phyloP scores from a whole-genome alignment of 1,140 invertebrate species.

The Amyelois transitella region DNA sequence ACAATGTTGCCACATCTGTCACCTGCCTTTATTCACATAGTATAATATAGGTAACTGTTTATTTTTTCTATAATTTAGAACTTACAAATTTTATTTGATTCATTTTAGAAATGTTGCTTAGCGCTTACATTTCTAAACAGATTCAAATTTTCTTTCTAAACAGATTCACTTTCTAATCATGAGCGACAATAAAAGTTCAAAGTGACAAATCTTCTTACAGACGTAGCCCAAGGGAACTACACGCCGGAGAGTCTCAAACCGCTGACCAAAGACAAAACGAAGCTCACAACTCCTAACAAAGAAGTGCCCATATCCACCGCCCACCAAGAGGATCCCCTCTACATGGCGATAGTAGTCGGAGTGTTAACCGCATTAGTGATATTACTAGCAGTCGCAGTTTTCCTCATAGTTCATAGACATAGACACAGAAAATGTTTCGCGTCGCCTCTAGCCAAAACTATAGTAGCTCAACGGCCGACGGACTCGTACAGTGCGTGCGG shows the following conservation, averaged over 20 bases:
- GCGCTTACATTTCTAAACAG: no score
- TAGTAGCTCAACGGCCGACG: slow-evolving; percentile 45
- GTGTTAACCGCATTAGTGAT: slow-evolving; percentile 86
- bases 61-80: no score
- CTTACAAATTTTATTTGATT: no score
- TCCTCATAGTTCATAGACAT: slow-evolving; percentile 85
- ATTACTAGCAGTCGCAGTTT: slow-evolving; percentile 82
- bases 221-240: slow-evolving; percentile 84
- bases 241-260: slow-evolving; percentile 75
- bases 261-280: slow-evolving; percentile 70
- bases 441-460: slow-evolving; percentile 81
- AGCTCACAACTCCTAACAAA: slow-evolving; percentile 62
- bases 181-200: background rate
- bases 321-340: slow-evolving; percentile 82
- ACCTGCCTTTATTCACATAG: no score
- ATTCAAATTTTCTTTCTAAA: no score
- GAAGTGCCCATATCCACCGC: slow-evolving; percentile 80
- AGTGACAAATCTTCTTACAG: slow-evolving; percentile 43
- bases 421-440: slow-evolving; percentile 86
- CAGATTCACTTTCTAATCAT: no score
- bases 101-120: no score
- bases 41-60: no score
- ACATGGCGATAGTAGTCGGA: slow-evolving; percentile 88
- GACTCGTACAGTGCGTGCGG: slow-evolving; percentile 61
- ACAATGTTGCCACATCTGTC: no score